These are phyloP conservation scores for Spongilla lacustris DNA, from an alignment of 37 sponge, comb jelly and placozoan genomes.

Conservation along the genomic window DNA sequence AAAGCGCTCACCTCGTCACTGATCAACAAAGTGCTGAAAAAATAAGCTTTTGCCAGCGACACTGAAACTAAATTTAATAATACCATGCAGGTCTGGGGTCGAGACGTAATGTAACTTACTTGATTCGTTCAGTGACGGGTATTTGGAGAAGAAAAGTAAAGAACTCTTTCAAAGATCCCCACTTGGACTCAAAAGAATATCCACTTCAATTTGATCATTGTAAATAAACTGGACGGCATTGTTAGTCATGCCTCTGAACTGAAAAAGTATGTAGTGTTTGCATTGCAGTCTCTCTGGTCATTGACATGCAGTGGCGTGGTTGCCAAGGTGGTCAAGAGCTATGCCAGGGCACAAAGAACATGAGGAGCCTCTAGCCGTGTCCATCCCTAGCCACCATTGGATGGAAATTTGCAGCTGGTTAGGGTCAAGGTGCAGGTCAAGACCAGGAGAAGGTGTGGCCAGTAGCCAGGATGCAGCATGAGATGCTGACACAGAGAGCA, in stretches of 20 bases:
- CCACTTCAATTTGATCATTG: slow-evolving; percentile 20
- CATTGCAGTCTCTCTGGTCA: no score
- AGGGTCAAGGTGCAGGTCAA: no score
- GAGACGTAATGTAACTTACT: neutral
- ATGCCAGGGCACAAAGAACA: no score
- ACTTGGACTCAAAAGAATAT: slow-evolving; percentile 37
- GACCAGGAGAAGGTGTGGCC: no score
- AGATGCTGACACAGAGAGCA: no score
- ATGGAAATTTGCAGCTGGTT: no score
- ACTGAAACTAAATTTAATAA: slow-evolving; percentile 14
- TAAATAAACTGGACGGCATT: slow-evolving; percentile 7
- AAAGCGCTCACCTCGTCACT: neutral
- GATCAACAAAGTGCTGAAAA: neutral
- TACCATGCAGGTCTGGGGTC: neutral
- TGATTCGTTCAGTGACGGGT: neutral
- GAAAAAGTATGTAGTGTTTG: no score
- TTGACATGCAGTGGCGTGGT: no score
- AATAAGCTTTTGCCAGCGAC: slow-evolving; percentile 28
- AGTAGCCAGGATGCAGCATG: no score
- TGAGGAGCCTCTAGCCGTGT: no score
- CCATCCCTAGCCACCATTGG: no score
- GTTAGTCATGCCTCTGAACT: neutral
- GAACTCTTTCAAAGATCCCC: neutral
- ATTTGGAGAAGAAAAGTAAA: neutral
- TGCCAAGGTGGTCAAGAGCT: no score